These are phyloP conservation scores for Cryptomyrus ogoouensis DNA, from an alignment of 2,113 vertebrate species.

Conservation along the genomic window DNA sequence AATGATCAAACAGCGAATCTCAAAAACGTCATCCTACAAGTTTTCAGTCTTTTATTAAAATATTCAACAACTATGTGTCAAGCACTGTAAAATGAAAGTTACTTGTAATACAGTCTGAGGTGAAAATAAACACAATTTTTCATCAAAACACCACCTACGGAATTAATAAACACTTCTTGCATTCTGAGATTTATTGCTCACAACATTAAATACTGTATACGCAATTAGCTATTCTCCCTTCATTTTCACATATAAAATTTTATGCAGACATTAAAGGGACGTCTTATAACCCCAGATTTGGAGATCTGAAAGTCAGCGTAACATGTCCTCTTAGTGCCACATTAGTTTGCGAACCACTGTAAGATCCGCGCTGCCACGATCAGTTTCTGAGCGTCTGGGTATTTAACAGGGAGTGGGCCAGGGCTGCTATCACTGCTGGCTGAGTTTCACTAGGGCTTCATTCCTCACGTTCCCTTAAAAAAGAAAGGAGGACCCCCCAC, in stretches of 20 bases:
- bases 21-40: conserved; percentile 33
- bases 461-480: not conserved
- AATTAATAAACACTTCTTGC: conserved; percentile 33
- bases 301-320: not conserved
- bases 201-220: conserved; percentile 37
- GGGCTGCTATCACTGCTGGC: not conserved
- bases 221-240: conserved; percentile 32
- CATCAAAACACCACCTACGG: conserved; percentile 27
- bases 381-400: not conserved
- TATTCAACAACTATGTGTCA: conserved; percentile 33
- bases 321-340: not conserved
- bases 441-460: not conserved
- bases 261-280: not conserved
- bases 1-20: conserved; percentile 34
- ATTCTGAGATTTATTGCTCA: conserved; percentile 36
- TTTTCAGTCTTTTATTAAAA: conserved; percentile 45
- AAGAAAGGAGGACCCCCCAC: not conserved
- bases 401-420: not conserved
- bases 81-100: conserved; percentile 11
- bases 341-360: not conserved
- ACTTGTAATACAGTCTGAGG: conserved; percentile 33
- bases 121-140: conserved; percentile 36
- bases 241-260: conserved; percentile 60
- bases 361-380: not conserved
- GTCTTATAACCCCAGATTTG: not conserved